phyloP scores from a whole-genome alignment of 2,113 vertebrate genomes.

The Brachypodius melanocephalos region DNA sequence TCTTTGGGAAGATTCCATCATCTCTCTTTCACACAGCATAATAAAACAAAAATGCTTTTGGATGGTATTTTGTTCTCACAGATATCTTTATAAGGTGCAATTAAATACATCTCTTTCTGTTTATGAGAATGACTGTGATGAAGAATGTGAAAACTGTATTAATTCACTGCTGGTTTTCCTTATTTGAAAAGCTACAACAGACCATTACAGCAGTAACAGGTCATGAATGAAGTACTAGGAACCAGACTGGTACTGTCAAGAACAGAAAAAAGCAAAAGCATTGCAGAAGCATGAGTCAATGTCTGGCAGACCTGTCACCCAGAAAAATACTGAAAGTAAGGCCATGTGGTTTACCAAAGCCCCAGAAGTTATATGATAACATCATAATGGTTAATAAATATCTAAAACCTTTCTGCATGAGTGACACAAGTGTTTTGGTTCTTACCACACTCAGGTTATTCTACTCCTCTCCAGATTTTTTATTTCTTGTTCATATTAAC shows the following conservation, averaged over 20 bases:
- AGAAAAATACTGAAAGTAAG: not conserved
- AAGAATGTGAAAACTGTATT: not conserved
- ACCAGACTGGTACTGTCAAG: not conserved
- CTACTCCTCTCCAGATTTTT: not conserved
- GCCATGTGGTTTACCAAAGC: not conserved
- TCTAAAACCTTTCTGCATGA: not conserved
- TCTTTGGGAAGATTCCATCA: not conserved
- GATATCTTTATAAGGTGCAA: not conserved
- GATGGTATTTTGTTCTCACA: not conserved
- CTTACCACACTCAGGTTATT: not conserved
- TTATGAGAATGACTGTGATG: not conserved
- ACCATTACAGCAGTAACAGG: not conserved
- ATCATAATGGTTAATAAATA: not conserved
- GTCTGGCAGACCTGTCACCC: not conserved
- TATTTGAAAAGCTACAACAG: not conserved
- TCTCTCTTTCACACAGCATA: not conserved
- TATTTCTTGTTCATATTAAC: not conserved
- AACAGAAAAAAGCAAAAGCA: not conserved
- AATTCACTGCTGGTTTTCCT: not conserved
- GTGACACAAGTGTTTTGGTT: not conserved
- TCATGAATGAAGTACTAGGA: not conserved
- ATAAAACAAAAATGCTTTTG: not conserved
- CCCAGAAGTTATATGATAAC: not conserved
- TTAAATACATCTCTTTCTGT: not conserved
- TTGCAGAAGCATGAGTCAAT: not conserved